These are phyloP conservation scores for Morus bassanus DNA, from an alignment of 2,797 vertebrate species.

Conservation along the genomic window DNA sequence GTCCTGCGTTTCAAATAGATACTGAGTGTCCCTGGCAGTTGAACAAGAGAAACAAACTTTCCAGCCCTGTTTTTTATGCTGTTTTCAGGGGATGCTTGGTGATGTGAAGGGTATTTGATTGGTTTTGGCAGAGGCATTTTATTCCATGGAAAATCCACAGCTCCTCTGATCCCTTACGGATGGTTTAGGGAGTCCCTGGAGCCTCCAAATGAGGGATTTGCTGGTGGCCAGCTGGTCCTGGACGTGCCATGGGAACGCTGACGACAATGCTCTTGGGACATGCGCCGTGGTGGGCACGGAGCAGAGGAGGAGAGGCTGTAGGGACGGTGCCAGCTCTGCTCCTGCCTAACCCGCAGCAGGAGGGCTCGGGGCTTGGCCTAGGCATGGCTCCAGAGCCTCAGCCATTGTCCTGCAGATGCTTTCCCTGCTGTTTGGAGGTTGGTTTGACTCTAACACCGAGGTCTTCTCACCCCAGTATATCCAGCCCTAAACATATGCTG, in stretches of 20 bases:
- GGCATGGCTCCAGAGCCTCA: not conserved
- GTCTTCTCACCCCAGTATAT: not conserved
- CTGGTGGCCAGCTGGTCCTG: not conserved
- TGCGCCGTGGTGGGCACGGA: not conserved
- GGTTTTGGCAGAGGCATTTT: slow-evolving; percentile 15
- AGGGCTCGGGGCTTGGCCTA: not conserved
- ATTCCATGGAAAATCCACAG: not conserved
- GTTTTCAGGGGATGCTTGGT: not conserved
- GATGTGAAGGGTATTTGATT: slow-evolving; percentile 31
- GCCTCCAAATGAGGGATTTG: not conserved
- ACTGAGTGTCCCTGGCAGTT: slow-evolving; percentile 51
- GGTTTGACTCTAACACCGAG: not conserved
- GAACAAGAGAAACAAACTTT: slow-evolving; percentile 57
- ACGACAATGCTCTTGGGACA: not conserved
- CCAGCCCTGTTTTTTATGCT: not conserved
- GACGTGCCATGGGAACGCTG: not conserved
- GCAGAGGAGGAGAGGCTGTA: not conserved
- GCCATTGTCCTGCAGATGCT: not conserved
- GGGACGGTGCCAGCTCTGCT: not conserved
- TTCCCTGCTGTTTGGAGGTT: not conserved
- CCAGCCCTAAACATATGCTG: rapidly evolving
- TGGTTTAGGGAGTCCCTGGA: not conserved
- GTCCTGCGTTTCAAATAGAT: slow-evolving; percentile 43
- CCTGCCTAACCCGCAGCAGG: not conserved
- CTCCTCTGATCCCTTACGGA: not conserved